Conservation (phyloP, 2,113 vertebrate species). For the Ivindomyrus marchei region DNA sequence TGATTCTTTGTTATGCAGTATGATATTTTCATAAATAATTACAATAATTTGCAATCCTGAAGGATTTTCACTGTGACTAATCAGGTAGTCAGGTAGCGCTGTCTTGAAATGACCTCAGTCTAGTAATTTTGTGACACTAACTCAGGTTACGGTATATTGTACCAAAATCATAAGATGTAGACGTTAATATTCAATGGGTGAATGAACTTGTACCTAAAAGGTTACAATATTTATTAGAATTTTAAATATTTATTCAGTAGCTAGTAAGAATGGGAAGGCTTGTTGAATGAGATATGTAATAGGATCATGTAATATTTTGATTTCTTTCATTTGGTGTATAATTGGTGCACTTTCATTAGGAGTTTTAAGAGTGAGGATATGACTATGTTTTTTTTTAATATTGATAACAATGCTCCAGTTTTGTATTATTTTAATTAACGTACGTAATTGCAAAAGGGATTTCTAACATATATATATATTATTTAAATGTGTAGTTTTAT, state of each 20-base stretch:
- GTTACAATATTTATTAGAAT: background rate
- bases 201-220: background rate
- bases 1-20: background rate
- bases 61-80: background rate
- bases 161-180: background rate
- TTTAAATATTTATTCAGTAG: background rate
- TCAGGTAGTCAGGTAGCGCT: background rate
- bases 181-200: background rate
- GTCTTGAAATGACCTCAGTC: background rate
- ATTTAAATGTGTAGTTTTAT: background rate
- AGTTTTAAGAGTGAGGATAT: background rate
- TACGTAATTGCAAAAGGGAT: background rate
- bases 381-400: background rate
- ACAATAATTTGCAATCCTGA: background rate
- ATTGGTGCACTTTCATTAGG: background rate
- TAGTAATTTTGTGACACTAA: background rate
- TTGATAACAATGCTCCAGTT: background rate
- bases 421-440: background rate
- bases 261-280: background rate
- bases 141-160: background rate
- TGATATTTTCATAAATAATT: background rate
- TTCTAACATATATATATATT: background rate
- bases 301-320: background rate
- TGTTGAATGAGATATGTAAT: background rate
- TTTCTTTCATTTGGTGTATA: background rate